Evolutionary conservation across 2,888 invertebrate species (phyloP), one percentile per base, ranked within the genome.

Genomic region (Liopterus haemorrhoidalis): DNA sequence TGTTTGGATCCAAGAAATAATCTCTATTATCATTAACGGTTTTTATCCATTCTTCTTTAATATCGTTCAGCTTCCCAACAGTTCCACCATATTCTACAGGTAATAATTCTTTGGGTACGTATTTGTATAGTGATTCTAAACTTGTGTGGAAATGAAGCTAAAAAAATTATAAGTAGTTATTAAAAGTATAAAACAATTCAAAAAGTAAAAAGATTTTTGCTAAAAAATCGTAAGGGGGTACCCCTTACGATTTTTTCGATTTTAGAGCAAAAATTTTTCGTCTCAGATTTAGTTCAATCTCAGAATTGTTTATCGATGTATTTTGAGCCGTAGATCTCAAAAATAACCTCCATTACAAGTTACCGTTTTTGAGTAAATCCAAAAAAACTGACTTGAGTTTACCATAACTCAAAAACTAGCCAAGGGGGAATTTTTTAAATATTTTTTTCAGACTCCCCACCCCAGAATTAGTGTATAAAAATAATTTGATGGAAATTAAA

Each of bases 61-160:
- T 70, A 22, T 75, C 73, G 1, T 70, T 69, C 15, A 81, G 65
- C 30, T 72, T 69, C n/a, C 79, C 80, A 0, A 74, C 76, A 41
- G 73, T 70, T 1, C 84, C 84, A 18, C 84, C 84, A 51, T 82
- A 83, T 56, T 85, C 84, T 16, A 71, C 69, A 0, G 84, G 83
- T 38, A 84, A 57, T 46, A 82, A 63, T 30, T 81, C 78, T 53
- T 69, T 72, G 0, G 83, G 78, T 24, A 85, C 70, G 55, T 74
- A 76, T 39, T 81, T 70, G 57, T 72, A 78, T 0, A 84, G 63
- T 0, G 81, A 79, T 3, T 74, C 74, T 0, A 82, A 74, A 53
- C 78, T 77, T 0, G 82, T 81, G 62, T 85, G 84, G 64, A 82
- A 82, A 55, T 82, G 79, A 19, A 83, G 73, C 81, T 82, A 61